phyloP scores from a whole-genome alignment of 1,140 invertebrate genomes.

The Vanessa atalanta region DNA sequence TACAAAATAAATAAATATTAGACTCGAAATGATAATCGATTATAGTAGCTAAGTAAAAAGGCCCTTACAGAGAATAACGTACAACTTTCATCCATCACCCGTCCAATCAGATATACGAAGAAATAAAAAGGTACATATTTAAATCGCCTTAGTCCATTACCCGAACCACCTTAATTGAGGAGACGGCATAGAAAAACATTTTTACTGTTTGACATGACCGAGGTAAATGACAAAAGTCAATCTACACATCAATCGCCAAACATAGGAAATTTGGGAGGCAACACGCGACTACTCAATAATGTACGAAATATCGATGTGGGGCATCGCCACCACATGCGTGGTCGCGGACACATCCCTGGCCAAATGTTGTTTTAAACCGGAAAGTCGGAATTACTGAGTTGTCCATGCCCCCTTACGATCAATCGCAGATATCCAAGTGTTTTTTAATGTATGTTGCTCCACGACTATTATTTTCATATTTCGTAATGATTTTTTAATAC shows the following conservation, averaged over 20 bases:
- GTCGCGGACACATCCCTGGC: conserved; percentile 47
- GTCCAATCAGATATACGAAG: conserved; percentile 67
- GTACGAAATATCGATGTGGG: conserved; percentile 79
- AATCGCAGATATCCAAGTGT: conserved; percentile 1
- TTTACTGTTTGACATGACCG: conserved; percentile 76
- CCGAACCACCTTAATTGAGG: conserved; percentile 69
- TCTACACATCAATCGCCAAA: conserved; percentile 80
- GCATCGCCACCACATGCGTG: conserved; percentile 67
- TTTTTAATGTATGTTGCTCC: not conserved
- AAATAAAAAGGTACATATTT: conserved; percentile 59
- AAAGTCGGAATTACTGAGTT: conserved; percentile 41
- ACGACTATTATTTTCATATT: not conserved
- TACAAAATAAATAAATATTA: conserved; percentile 16
- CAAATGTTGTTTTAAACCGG: conserved; percentile 51
- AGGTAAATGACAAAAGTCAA: conserved; percentile 80
- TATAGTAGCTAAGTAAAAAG: conserved; percentile 51
- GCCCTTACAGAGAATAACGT: conserved; percentile 55
- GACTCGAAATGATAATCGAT: conserved; percentile 42
- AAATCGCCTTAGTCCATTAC: conserved; percentile 75
- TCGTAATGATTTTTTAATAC: not conserved
- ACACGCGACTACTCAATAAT: conserved; percentile 79
- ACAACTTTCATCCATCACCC: conserved; percentile 69
- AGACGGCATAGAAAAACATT: conserved; percentile 74
- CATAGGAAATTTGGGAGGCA: conserved; percentile 77
- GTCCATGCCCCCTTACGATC: conserved; percentile 9